Evolutionary conservation across 2,888 invertebrate species (phyloP), one percentile per base, ranked within the genome.

Genomic region (Temnothorax unifasciatus): DNA sequence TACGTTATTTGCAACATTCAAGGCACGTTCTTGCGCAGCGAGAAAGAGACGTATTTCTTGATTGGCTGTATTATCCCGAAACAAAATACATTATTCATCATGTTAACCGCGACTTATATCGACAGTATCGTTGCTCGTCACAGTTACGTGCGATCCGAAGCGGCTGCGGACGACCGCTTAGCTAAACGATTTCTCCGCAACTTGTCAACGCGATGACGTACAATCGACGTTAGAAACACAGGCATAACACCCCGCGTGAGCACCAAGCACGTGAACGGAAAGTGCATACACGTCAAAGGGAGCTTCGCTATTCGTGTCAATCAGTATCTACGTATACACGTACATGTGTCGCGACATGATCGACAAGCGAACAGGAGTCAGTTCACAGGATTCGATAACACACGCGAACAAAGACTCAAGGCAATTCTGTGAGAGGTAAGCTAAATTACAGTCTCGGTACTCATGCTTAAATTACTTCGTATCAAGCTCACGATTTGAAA

Each of bases 151-250:
- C 47, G 59, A 68, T 68, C 38, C 29, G 41, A 59, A 29, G 59
- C 44, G 57, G 47, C 66, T 66, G 66, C 44, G 54, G 71, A 71
- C 71, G 59, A 71, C 71, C 79, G 79, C 47, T 54, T 44, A 44
- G 47, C 71, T 81, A 71, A 81, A 81, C 79, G 79, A 81, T 81
- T 71, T 81, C 66, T 41, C 71, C 71, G 59, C 71, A 81, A 69
- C 79, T 81, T 81, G 79, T 81, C 79, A 81, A 47, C 68, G 57
- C 57, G 59, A 38, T 81, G 79, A 81, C 79, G 79, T 81, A 47
- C 71, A 71, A 71, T 81, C 71, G 79, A 81, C 79, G 18, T 61
- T 61, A 71, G 79, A 71, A 81, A 71, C 71, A 71, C 47, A 81
- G 38, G 79, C 47, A 34, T 59, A 71, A 71, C 71, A 71, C 47